phyloP scores from a whole-genome alignment of 2,888 invertebrate genomes.

The Diarsia rubi region DNA sequence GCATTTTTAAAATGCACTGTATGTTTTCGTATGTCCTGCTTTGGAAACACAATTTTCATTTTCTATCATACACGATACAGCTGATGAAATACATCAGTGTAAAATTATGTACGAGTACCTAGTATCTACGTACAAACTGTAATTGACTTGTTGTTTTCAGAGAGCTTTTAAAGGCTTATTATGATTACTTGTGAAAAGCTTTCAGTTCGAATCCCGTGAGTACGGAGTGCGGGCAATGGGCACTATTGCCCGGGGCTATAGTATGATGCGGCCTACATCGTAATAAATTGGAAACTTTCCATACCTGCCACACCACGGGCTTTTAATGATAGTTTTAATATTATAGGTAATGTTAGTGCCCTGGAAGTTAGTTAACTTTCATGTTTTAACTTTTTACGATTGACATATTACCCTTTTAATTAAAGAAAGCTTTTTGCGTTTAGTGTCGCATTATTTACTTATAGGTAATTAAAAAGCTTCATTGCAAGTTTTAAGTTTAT shows the following conservation, averaged over 20 bases:
- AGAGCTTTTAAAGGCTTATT: conserved; percentile 18
- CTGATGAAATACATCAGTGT: not conserved
- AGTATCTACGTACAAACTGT: not conserved
- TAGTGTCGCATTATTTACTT: not conserved
- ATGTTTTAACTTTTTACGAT: conserved; percentile 33
- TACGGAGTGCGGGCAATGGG: not conserved
- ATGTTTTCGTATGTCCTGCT: not conserved
- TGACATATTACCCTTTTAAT: conserved; percentile 3
- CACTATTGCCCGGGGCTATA: conserved; percentile 22
- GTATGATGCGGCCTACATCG: conserved; percentile 40
- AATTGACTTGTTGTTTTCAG: not conserved
- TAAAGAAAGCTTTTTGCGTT: conserved; percentile 1
- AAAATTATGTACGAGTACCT: not conserved
- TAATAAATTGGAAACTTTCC: conserved; percentile 44
- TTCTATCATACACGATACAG: not conserved
- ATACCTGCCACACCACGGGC: conserved; percentile 19
- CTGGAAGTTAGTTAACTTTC: conserved; percentile 17
- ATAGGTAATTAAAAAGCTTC: not conserved
- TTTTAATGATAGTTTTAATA: conserved; percentile 40
- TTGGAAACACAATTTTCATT: not conserved
- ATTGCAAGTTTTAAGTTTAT: not conserved
- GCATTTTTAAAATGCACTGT: not conserved
- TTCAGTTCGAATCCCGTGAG: conserved; percentile 38
- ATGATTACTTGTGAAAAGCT: conserved; percentile 28
- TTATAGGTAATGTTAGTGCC: conserved; percentile 5